Conservation (phyloP, 2,797 vertebrate genomes). For the Enteromius unitaeniatus region DNA sequence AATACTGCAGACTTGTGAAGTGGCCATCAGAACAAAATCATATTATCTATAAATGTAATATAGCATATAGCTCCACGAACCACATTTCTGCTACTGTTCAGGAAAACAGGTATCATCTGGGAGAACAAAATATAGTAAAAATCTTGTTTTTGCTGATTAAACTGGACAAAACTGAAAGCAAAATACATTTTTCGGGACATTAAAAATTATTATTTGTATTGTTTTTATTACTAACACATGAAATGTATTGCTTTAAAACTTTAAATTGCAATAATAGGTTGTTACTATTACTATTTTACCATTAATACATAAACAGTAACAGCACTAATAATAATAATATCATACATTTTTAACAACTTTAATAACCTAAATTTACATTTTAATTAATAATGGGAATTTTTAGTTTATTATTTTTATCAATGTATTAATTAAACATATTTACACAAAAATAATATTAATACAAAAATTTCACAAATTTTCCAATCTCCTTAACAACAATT, state of each 20-base stretch:
- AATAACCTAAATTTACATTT: too few species aligned
- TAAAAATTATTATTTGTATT: neutral
- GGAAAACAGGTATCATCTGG: neutral
- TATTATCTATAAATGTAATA: neutral
- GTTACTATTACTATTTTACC: neutral
- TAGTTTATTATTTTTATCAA: neutral
- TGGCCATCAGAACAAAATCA: slow-evolving; percentile 6
- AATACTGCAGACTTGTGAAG: neutral
- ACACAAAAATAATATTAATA: neutral
- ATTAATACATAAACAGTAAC: neutral
- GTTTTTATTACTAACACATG: neutral
- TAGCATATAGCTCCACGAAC: neutral
- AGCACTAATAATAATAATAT: neutral
- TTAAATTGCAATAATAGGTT: neutral
- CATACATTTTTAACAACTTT: neutral
- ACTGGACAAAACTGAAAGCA: neutral
- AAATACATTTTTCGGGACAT: neutral
- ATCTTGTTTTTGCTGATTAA: neutral
- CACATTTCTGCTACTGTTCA: neutral
- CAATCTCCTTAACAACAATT: too few species aligned
- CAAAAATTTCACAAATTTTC: neutral
- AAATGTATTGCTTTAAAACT: neutral
- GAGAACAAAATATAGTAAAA: too few species aligned
- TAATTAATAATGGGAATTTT: too few species aligned
- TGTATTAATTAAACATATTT: neutral